These are phyloP conservation scores for Hetaerina titia DNA, from an alignment of 2,888 invertebrate genomes.

Conservation along the genomic window DNA sequence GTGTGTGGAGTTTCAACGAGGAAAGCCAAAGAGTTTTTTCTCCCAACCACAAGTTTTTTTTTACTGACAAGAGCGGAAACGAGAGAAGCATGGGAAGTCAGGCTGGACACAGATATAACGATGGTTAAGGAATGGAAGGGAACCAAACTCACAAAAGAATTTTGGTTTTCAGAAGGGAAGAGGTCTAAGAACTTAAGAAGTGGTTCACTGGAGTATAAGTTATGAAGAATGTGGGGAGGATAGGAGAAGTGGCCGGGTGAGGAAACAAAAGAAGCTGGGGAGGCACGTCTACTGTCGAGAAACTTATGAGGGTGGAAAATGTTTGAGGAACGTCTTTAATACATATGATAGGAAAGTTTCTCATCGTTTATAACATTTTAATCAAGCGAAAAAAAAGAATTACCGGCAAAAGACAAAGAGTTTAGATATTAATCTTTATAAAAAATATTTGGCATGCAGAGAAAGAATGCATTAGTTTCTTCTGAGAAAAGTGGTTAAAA, in stretches of 20 bases:
- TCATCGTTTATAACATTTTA: neutral
- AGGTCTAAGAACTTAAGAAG: neutral
- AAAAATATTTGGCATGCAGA: neutral
- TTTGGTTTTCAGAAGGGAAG: neutral
- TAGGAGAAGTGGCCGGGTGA: neutral
- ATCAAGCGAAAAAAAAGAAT: neutral
- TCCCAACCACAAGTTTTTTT: neutral
- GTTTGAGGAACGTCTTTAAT: neutral
- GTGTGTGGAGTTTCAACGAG: neutral
- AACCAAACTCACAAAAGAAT: neutral
- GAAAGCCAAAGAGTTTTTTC: neutral
- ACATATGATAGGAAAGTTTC: neutral
- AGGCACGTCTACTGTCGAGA: neutral
- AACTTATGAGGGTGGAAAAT: neutral
- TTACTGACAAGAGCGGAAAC: neutral
- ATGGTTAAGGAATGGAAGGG: neutral
- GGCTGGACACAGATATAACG: neutral
- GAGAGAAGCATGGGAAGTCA: neutral
- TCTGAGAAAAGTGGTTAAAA: neutral
- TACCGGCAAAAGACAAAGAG: neutral
- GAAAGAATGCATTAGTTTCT: neutral
- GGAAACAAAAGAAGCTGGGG: neutral
- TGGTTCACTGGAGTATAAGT: conserved; percentile 14
- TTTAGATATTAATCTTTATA: neutral
- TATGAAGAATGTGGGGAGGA: neutral